phyloP scores from a whole-genome alignment of 2,888 invertebrate species.

The Thymelicus sylvestris region DNA sequence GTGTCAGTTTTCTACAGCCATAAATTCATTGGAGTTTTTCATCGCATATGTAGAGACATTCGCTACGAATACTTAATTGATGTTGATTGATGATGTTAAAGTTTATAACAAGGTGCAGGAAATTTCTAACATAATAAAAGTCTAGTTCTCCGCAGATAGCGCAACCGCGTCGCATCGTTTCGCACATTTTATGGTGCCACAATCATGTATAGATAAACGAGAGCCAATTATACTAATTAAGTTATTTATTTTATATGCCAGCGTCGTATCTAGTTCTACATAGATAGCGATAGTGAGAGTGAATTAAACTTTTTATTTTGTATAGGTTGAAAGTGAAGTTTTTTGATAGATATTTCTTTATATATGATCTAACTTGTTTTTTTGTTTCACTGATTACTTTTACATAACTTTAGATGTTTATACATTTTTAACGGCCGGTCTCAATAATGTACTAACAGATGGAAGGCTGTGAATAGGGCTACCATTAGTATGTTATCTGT shows the following conservation, averaged over 20 bases:
- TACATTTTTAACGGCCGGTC: no score
- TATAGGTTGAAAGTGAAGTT: conserved; percentile 4
- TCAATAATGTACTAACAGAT: no score
- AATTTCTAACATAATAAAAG: conserved; percentile 39
- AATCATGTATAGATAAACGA: conserved; percentile 56
- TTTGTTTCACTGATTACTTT: no score
- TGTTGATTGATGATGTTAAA: conserved; percentile 49
- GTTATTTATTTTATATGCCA: conserved; percentile 56
- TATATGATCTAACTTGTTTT: no score
- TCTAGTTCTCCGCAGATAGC: conserved; percentile 47
- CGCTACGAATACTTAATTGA: conserved; percentile 33
- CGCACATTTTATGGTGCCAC: conserved; percentile 51
- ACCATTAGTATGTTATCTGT: no score
- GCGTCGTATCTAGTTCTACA: conserved; percentile 35
- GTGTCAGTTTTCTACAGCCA: background rate
- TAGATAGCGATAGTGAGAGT: conserved; percentile 12
- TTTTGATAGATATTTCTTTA: no score
- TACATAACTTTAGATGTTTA: no score
- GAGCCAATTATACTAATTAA: conserved; percentile 67
- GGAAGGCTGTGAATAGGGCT: no score
- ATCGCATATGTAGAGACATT: background rate
- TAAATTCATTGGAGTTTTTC: background rate
- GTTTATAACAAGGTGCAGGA: conserved; percentile 41
- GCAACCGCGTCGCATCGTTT: conserved; percentile 52
- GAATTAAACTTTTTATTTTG: conserved; percentile 21